Evolutionary conservation across 2,113 vertebrate genomes (phyloP).

Genomic region (Mastomys coucha): DNA sequence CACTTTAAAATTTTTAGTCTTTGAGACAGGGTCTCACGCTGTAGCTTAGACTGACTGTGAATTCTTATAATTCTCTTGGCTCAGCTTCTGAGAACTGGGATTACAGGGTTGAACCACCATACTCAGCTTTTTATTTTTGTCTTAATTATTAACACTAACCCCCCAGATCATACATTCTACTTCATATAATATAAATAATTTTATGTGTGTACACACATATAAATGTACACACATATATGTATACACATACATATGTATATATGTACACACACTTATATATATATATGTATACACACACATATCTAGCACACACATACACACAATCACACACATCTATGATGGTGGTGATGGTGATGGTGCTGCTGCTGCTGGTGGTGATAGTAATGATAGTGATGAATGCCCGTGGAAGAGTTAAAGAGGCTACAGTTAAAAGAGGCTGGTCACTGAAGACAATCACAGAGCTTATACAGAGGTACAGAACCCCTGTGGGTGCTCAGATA

Average conservation of each 20-base stretch:
- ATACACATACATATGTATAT: not conserved
- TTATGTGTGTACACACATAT: not conserved
- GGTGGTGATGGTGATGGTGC: not conserved
- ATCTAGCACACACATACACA: not conserved
- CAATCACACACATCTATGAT: no score
- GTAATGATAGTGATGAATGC: not conserved
- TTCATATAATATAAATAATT: not conserved
- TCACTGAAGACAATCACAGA: not conserved
- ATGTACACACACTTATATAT: no score
- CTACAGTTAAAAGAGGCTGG: no score
- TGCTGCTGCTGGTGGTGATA: not conserved
- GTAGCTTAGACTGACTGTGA: not conserved
- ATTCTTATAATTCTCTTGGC: no score
- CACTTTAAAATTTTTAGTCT: not conserved
- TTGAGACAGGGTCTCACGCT: not conserved
- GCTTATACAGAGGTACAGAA: not conserved
- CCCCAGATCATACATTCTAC: not conserved
- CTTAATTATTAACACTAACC: not conserved
- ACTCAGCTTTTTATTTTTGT: not conserved
- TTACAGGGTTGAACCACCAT: not conserved
- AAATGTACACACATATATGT: not conserved
- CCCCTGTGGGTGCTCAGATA: not conserved
- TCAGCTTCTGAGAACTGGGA: not conserved
- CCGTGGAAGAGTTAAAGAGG: not conserved
- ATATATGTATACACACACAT: not conserved